Conservation (phyloP, 2,888 invertebrate genomes). For the Megaustenia siamemsis region DNA sequence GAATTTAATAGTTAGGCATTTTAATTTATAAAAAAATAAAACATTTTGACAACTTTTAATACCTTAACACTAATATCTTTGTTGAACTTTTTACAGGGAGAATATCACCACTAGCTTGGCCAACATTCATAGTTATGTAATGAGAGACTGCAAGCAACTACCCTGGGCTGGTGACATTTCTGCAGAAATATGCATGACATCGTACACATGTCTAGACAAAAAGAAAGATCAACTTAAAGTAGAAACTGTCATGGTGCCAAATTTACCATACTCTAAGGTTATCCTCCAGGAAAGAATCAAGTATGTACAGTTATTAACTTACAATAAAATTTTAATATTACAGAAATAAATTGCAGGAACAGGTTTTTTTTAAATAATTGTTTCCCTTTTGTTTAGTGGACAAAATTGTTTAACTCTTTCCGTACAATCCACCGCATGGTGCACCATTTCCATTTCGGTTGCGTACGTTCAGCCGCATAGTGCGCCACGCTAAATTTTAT, state of each 20-base stretch:
- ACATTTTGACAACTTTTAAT: not conserved
- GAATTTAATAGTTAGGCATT: no score
- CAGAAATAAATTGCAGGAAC: no score
- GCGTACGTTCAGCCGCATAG: no score
- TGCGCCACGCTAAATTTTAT: no score
- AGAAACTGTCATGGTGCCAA: constrained; percentile 71
- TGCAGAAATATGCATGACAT: constrained; percentile 72
- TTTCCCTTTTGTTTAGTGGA: no score
- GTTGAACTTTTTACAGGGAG: constrained; percentile 66
- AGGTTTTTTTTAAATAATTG: no score
- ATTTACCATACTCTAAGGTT: constrained; percentile 78
- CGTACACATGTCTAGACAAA: constrained; percentile 75
- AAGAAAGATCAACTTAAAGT: constrained; percentile 76
- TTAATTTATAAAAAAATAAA: no score
- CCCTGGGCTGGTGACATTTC: constrained; percentile 78
- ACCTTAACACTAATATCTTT: not conserved
- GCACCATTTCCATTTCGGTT: no score
- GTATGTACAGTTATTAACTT: no score
- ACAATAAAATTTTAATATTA: no score
- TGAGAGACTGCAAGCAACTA: constrained; percentile 78
- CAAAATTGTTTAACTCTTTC: no score
- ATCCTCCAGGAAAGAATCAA: constrained; percentile 78
- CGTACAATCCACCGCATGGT: no score
- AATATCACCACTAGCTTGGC: constrained; percentile 76
- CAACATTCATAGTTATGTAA: constrained; percentile 79